Base-by-base conservation (phyloP, 2,113 vertebrate species). In the Pogona vitticeps region DNA sequence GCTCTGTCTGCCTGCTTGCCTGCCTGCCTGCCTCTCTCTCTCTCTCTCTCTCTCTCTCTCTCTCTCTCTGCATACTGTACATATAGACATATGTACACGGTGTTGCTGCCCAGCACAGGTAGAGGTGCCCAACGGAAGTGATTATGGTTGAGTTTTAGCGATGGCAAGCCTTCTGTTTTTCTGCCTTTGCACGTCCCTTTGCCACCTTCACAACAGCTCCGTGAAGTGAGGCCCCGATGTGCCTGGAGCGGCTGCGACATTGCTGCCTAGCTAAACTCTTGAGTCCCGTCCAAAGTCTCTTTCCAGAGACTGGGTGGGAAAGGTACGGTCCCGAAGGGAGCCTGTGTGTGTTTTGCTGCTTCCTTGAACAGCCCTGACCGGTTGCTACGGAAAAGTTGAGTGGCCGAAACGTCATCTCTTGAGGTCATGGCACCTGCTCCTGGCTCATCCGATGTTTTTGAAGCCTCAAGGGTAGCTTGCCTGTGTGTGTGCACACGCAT, bases 361-460 rank as follows among this genome's bases (percentile, higher is more conserved):
- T 20, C 77, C 75, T 85, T 17, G n/a, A 28, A 8, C 82, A 6
- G 52, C 17, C 21, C 46, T n/a, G 46, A 10, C 46, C 2, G 0
- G 82, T 84, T 85, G 40, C 75, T 42, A 2, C 4, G 3, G 65
- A 42, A 86, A 56, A 3, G 52, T 2, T 17, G 85, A 59, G 17
- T 36, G 0, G 0, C n/a, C 36, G 63, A 85, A 14, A 78, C 76
- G 84, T 86, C 28, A 0, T 10, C 61, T 67, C 52, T 1, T 67
- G 33, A 70, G 89, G 86, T 84, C 82, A 10, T 52, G 36, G 89
- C 88, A 38, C 87, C 87, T 77, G 90, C 85, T 59, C 80, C 84
- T 14, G n/a, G 89, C 79, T 83, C 7, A 46, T 79, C 86, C 59
- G 80, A 70, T 79, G 65, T 46, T 67, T 84, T 33, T 83, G 52